These are phyloP conservation scores for Chroicocephalus ridibundus DNA, from an alignment of 2,113 vertebrate genomes.

Conservation along the genomic window DNA sequence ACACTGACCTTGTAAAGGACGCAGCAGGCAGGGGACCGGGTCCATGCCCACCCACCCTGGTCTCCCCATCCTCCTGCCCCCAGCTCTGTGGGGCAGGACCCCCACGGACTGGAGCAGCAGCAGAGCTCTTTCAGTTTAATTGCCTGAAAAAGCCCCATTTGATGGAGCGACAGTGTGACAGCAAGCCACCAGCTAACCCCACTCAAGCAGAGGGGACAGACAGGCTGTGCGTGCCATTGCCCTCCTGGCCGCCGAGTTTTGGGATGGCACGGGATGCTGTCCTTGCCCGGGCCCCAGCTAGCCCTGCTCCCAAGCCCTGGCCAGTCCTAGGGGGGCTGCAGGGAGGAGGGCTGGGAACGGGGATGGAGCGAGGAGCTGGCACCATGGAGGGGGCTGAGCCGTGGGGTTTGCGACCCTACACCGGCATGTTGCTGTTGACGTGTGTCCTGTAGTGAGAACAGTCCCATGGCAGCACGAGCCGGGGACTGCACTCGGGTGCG, in stretches of 20 bases:
- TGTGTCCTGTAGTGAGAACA: rapidly evolving
- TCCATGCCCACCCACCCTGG: background rate
- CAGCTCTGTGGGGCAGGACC: background rate
- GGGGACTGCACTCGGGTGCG: rapidly evolving
- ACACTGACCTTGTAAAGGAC: rapidly evolving
- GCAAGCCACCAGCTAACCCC: background rate
- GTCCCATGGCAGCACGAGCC: background rate
- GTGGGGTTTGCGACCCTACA: background rate
- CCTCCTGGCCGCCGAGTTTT: background rate
- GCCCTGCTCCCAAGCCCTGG: rapidly evolving
- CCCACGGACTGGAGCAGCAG: background rate
- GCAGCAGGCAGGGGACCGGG: background rate
- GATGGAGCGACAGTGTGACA: background rate
- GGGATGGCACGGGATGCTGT: rapidly evolving
- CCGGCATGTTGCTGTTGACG: rapidly evolving
- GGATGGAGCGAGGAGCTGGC: background rate
- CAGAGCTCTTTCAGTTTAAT: background rate
- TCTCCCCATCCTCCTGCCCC: background rate
- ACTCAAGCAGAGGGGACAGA: background rate
- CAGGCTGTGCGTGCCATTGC: background rate
- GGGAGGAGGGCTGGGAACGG: background rate
- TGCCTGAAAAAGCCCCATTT: background rate
- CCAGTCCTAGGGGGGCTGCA: background rate
- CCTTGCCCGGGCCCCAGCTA: background rate
- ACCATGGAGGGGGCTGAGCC: rapidly evolving